Evolutionary conservation across 2,113 vertebrate genomes (phyloP).

Genomic region (Entomyzon cyanotis): DNA sequence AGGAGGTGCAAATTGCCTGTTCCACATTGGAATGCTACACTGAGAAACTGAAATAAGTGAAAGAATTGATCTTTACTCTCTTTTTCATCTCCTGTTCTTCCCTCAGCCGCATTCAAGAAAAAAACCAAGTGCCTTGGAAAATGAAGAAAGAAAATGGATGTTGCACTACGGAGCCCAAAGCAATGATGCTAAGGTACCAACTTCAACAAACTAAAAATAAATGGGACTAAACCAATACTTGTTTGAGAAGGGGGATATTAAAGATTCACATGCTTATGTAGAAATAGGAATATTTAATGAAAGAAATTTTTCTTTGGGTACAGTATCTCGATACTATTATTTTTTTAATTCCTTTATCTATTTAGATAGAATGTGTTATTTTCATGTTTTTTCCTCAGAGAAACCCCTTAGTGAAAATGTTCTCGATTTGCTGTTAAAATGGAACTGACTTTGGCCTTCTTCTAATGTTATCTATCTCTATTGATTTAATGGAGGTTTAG

Average conservation of each 20-base stretch:
- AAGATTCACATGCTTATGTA: neutral
- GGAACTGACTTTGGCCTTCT: neutral
- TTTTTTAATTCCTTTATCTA: neutral
- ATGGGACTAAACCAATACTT: neutral
- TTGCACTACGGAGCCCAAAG: neutral
- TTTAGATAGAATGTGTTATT: neutral
- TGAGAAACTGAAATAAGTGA: neutral
- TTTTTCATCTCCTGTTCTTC: neutral
- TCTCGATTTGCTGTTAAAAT: neutral
- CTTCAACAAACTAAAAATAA: neutral
- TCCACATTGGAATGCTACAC: neutral
- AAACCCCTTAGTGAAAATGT: neutral
- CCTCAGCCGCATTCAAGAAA: neutral
- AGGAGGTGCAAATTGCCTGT: neutral
- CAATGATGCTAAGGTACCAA: conserved; percentile 10
- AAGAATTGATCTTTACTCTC: neutral
- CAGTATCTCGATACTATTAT: neutral
- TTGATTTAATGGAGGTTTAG: neutral
- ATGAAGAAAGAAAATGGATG: conserved; percentile 10
- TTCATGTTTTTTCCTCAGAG: neutral
- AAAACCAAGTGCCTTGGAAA: neutral
- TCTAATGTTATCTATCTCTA: neutral
- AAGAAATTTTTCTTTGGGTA: neutral
- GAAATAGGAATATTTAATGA: neutral
- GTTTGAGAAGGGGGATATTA: neutral